Evolutionary conservation across 2,888 invertebrate species (phyloP), one percentile per base, ranked within the genome.

Genomic region (Acanthosepion esculentum): DNA sequence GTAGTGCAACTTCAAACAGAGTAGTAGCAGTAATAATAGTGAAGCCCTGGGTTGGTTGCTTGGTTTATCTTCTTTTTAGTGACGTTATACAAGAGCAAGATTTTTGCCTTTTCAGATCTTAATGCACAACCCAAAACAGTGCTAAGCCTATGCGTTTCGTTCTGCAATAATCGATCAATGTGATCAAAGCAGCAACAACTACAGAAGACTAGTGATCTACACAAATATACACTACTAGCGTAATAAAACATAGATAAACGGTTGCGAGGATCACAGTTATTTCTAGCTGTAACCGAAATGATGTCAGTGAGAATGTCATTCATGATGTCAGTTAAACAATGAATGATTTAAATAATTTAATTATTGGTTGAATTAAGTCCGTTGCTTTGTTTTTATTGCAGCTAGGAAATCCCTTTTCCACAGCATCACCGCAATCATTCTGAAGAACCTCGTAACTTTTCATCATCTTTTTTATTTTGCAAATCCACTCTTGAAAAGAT

Each of bases 21-120:
- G 78, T 78, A 78, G n/a, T 78, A 78, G 78, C 78, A 78, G 78
- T 78, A 33, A n/a, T 78, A 78, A 78, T 78, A n/a, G n/a, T n/a
- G 15, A 78, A n/a, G n/a, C 15, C 78, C n/a, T 78, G n/a, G 4
- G 78, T 59, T 59, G 59, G 23, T 59, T 59, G 78, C 78, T 78
- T 78, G n/a, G 78, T 78, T n/a, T 33, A 78, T 78, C 78, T 78
- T 78, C 78, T 78, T 78, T 78, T 33, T 78, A 59, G 59, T 78
- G n/a, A 78, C 18, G n/a, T n/a, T n/a, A 33, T n/a, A 33, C 5
- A n/a, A 78, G n/a, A 78, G n/a, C 78, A n/a, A n/a, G n/a, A n/a
- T 78, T n/a, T 78, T n/a, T n/a, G 78, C 33, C 78, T 33, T 33
- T 78, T n/a, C 12, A 78, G 78, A 78, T 78, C n/a, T 78, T 78